Evolutionary conservation across 2,888 invertebrate species (phyloP), one percentile per base, ranked within the genome.

Genomic region (Pollenia angustigena): DNA sequence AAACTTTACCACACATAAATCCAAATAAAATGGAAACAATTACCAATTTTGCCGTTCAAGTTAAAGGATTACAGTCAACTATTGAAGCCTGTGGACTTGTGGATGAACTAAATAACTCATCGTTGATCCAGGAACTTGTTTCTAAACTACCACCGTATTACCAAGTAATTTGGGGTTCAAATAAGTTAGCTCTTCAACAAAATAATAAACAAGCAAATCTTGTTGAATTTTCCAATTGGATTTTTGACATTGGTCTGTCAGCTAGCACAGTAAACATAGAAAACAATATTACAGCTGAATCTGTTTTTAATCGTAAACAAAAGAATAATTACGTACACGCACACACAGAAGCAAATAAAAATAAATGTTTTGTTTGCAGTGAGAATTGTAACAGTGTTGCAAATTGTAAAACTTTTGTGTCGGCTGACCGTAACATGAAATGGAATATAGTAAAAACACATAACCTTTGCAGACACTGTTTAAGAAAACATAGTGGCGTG

Each of bases 71-170:
- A 8, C 78, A 71, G 42, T 75, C 76, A 11, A 80, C 82, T 16
- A 82, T 85, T 14, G 85, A 82, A 56, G 87, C 83, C 1, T 85
- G 85, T 72, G 80, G 80, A 32, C 68, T 83, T 4, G 50, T 46
- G 18, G 81, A 84, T 16, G 85, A 84, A 40, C 9, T 88, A 52
- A 85, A 88, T 62, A 88, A 88, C 48, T 88, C 85, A 7, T 88
- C 75, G 11, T 18, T 88, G 54, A 56, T 88, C 2, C 88, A 88
- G 40, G 84, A 88, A 78, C 50, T 85, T 6, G 54, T 85, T 14
- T 74, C 62, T 0, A 88, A 88, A 79, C 18, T 85, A n/a, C 83
- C 85, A 11, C 75, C 85, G n/a, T 69, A 74, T 64, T 84, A 76
- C 12, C 81, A 85, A 69, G 74, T 85, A n/a, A 81, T 48, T 50